These are phyloP conservation scores for Cyprinodon diabolis DNA, from an alignment of 2,797 vertebrate genomes.

Conservation along the genomic window DNA sequence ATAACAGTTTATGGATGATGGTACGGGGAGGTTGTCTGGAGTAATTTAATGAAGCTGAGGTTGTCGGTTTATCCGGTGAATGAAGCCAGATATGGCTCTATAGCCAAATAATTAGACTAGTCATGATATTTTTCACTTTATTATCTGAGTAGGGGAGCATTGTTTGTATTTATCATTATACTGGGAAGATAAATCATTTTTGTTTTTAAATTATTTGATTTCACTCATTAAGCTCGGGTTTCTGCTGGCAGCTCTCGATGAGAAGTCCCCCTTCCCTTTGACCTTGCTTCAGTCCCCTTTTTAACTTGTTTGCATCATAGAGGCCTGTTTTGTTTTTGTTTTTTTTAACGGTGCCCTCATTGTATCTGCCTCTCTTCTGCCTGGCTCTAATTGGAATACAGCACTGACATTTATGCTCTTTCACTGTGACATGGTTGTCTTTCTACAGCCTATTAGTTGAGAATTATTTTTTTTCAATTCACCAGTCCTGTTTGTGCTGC, in stretches of 20 bases:
- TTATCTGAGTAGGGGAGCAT: constrained; percentile 1
- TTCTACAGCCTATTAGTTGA: constrained; percentile 65
- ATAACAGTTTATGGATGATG: constrained; percentile 36
- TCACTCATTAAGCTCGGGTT: background rate
- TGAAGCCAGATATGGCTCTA: constrained; percentile 8
- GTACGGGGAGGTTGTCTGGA: constrained; percentile 21
- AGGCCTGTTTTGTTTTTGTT: constrained; percentile 5
- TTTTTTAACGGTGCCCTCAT: constrained; percentile 36
- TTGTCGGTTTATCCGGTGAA: constrained; percentile 16
- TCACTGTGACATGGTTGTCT: constrained; percentile 49
- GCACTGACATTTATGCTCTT: constrained; percentile 71
- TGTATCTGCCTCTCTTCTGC: constrained; percentile 47
- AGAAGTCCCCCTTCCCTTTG: constrained; percentile 4
- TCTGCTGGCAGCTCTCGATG: constrained; percentile 1
- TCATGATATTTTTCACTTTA: background rate
- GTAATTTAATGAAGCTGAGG: constrained; percentile 31
- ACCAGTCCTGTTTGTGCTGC: constrained; percentile 5
- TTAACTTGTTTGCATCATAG: constrained; percentile 27
- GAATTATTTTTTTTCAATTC: constrained; percentile 21
- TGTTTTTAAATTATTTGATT: constrained; percentile 12
- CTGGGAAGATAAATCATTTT: constrained; percentile 1
- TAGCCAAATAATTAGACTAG: constrained; percentile 21
- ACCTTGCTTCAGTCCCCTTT: constrained; percentile 27
- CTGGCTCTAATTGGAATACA: constrained; percentile 68
- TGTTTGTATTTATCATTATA: constrained; percentile 15